Evolutionary conservation across 2,888 invertebrate genomes (phyloP).

Genomic region (Athetis lepigone): DNA sequence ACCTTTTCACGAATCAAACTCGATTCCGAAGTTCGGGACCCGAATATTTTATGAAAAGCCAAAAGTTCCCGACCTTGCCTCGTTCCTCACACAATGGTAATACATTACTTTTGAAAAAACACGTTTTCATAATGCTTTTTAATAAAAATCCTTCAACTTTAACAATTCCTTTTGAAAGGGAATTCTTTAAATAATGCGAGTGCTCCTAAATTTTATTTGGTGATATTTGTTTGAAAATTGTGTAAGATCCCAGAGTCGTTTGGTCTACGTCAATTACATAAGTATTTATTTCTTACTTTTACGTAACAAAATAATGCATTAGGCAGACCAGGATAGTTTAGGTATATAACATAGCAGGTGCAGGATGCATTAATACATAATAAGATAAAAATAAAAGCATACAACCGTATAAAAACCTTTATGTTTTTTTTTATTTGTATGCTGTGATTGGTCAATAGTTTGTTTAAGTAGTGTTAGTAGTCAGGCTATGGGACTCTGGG

Average conservation of each 20-base stretch:
- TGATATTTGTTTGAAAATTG: conserved; percentile 31
- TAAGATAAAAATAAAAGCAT: too few relatives aligned
- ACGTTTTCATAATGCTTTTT: conserved; percentile 7
- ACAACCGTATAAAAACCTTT: too few relatives aligned
- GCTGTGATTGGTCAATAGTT: too few relatives aligned
- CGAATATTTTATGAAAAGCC: conserved; percentile 14
- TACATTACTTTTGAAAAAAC: neutral
- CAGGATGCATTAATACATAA: too few relatives aligned
- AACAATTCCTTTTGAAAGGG: conserved; percentile 28
- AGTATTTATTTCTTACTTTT: too few relatives aligned
- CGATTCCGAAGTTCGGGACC: conserved; percentile 12
- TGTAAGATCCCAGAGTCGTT: neutral
- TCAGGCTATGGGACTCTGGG: too few relatives aligned
- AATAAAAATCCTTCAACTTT: conserved; percentile 14
- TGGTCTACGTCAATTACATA: neutral
- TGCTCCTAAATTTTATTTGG: conserved; percentile 16
- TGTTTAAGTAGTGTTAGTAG: too few relatives aligned
- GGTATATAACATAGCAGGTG: too few relatives aligned
- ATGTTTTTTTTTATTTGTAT: too few relatives aligned
- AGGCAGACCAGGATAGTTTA: too few relatives aligned
- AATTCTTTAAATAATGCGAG: conserved; percentile 34
- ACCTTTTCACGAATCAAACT: conserved; percentile 21
- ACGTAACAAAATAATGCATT: too few relatives aligned
- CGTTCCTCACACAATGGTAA: neutral
- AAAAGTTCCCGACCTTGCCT: conserved; percentile 8